A percentile compares a stretch with the other conserved stretches of the same genome.
These are phyloP conservation scores for Theristicus caerulescens DNA, from an alignment of 2,113 vertebrate genomes.

Conservation along the genomic window DNA sequence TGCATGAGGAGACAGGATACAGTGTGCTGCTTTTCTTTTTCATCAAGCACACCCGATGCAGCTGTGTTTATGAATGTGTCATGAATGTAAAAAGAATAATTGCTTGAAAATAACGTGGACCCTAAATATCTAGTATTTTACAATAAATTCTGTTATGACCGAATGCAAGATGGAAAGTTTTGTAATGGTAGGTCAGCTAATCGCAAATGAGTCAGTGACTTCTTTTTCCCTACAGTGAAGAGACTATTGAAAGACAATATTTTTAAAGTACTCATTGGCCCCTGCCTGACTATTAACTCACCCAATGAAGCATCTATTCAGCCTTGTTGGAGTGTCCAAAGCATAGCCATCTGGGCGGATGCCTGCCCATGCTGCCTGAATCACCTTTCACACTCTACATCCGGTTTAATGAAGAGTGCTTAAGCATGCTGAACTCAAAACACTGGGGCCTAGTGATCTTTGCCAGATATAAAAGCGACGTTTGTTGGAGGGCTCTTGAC, in stretches of 20 bases:
- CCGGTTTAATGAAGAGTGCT: constrained; percentile 80
- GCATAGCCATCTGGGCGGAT: constrained; percentile 78
- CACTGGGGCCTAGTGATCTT: constrained; percentile 81
- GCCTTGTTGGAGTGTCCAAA: constrained; percentile 72
- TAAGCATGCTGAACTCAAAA: constrained; percentile 73
- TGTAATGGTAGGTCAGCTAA: constrained; percentile 88
- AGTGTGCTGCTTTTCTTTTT: constrained; percentile 63
- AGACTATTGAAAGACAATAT: constrained; percentile 93
- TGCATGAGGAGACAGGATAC: constrained; percentile 4
- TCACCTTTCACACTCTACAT: constrained; percentile 88
- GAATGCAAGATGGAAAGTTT: constrained; percentile 86
- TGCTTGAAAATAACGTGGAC: constrained; percentile 76
- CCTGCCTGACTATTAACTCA: constrained; percentile 68
- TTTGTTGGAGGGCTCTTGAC: constrained; percentile 82
- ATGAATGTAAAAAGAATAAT: constrained; percentile 75
- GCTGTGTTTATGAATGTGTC: constrained; percentile 78
- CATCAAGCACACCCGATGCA: constrained; percentile 18
- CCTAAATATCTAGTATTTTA: constrained; percentile 88
- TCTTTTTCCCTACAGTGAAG: constrained; percentile 88
- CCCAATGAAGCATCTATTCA: constrained; percentile 83
- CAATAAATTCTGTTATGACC: constrained; percentile 92
- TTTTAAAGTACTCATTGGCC: constrained; percentile 82
- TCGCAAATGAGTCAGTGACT: constrained; percentile 88
- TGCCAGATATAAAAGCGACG: constrained; percentile 79
- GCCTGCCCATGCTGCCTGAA: constrained; percentile 76